These are phyloP conservation scores for Nyctibius bracteatus DNA, from an alignment of 2,113 vertebrate genomes.

Conservation along the genomic window DNA sequence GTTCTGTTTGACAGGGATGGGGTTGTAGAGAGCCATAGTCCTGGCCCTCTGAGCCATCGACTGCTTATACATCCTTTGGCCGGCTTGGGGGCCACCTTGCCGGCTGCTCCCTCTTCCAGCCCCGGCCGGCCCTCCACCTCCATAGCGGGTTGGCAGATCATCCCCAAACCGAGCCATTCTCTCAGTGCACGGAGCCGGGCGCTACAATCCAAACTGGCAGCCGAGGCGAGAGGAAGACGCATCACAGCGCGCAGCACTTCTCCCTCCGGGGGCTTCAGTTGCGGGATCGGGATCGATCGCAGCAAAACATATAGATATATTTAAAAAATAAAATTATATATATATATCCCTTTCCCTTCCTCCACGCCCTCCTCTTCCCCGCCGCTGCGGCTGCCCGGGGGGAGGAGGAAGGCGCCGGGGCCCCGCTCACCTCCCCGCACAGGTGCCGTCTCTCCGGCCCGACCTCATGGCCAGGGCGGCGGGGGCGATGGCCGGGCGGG, in stretches of 20 bases:
- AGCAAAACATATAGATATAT: background rate
- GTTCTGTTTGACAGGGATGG: conserved; percentile 96
- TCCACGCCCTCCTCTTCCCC: background rate
- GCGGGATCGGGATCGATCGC: background rate
- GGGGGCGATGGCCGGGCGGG: background rate
- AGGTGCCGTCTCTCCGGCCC: background rate
- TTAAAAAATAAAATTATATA: background rate
- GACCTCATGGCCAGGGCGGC: conserved; percentile 3
- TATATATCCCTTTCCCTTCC: background rate
- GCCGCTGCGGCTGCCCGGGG: background rate
- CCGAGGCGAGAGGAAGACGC: conserved; percentile 78
- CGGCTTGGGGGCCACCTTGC: conserved; percentile 83
- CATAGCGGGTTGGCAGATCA: conserved; percentile 87
- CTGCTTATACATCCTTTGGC: conserved; percentile 89
- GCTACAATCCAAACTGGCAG: conserved; percentile 78
- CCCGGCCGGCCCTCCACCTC: conserved; percentile 76
- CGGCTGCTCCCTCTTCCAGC: conserved; percentile 78
- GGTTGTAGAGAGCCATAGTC: conserved; percentile 98
- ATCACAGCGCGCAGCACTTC: conserved; percentile 78
- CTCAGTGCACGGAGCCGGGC: conserved; percentile 69
- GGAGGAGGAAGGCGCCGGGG: background rate
- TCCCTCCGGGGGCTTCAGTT: conserved; percentile 38
- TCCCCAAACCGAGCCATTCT: conserved; percentile 95
- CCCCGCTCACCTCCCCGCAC: conserved; percentile 44
- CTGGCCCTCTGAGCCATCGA: conserved; percentile 94